Percentiles rank a stretch among this genome's conserved stretches.
Evolutionary conservation across 2,888 invertebrate species (phyloP).

Genomic region (Arctia plantaginis): DNA sequence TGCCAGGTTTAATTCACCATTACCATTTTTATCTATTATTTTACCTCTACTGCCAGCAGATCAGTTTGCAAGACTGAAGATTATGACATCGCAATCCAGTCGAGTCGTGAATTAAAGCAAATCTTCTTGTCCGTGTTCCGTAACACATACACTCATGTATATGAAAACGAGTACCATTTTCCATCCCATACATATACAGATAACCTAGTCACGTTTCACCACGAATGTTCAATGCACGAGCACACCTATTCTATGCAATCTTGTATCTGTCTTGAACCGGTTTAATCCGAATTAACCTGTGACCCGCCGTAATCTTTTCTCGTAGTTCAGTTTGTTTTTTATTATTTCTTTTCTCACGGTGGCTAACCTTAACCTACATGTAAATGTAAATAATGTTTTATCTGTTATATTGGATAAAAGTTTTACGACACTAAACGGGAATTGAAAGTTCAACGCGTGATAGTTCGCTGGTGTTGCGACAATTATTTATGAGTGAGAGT

Average conservation of each 20-base stretch:
- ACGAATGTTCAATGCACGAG: conserved; percentile 19
- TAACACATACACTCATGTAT: conserved; percentile 9
- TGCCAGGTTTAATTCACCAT: too few relatives aligned
- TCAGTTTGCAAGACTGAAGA: too few relatives aligned
- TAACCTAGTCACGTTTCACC: conserved; percentile 16
- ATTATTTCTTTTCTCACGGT: conserved; percentile 47
- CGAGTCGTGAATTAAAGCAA: neutral
- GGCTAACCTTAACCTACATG: conserved; percentile 49
- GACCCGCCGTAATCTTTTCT: conserved; percentile 45
- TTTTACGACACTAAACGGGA: conserved; percentile 22
- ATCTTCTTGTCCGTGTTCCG: neutral
- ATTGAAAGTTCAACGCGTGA: conserved; percentile 36
- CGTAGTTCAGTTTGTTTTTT: conserved; percentile 41
- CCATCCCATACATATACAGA: conserved; percentile 17
- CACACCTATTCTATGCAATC: conserved; percentile 10
- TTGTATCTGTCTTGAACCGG: conserved; percentile 35
- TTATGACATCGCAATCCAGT: too few relatives aligned
- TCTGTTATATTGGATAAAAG: conserved; percentile 15
- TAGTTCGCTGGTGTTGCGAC: conserved; percentile 26
- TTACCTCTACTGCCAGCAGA: too few relatives aligned
- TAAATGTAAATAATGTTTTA: conserved; percentile 13
- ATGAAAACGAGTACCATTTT: conserved; percentile 8
- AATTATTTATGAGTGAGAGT: conserved; percentile 12
- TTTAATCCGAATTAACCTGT: conserved; percentile 51
- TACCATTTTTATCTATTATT: too few relatives aligned